Evolutionary conservation across 2,888 invertebrate species (phyloP).

Genomic region (Myathropa florea): DNA sequence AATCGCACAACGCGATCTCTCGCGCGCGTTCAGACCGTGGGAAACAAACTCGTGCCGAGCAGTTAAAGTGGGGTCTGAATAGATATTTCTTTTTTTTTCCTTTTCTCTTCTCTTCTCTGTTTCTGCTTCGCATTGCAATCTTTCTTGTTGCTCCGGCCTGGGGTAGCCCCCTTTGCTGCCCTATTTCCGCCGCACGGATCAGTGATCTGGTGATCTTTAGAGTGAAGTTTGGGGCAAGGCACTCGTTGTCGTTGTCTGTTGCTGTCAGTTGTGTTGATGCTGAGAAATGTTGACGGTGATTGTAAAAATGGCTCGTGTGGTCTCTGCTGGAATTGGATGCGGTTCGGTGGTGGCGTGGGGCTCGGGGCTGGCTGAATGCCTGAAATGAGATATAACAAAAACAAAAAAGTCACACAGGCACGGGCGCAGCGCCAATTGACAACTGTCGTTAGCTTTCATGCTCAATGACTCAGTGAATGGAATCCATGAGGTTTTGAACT

Average conservation of each 20-base stretch:
- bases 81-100: constrained; percentile 22
- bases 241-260: constrained; percentile 61
- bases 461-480: constrained; percentile 52
- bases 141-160: constrained; percentile 16
- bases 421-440: constrained; percentile 53
- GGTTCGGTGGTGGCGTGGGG: not conserved
- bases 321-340: constrained; percentile 15
- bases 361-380: not conserved
- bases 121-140: constrained; percentile 33
- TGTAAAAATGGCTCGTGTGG: constrained; percentile 67
- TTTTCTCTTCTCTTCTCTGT: not conserved
- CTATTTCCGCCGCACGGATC: constrained; percentile 66
- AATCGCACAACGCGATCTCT: constrained; percentile 65
- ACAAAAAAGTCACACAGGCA: constrained; percentile 41
- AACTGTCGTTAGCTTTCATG: constrained; percentile 47
- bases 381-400: constrained; percentile 14
- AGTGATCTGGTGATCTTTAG: constrained; percentile 65
- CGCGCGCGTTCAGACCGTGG: constrained; percentile 79
- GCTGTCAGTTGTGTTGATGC: constrained; percentile 56
- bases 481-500: constrained; percentile 21
- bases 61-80: constrained; percentile 61
- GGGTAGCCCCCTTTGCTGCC: constrained; percentile 28
- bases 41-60: constrained; percentile 80
- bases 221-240: constrained; percentile 61
- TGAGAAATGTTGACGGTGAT: constrained; percentile 62